Evolutionary conservation across 2,113 vertebrate species (phyloP).

Genomic region (Xyliphius kryptos): DNA sequence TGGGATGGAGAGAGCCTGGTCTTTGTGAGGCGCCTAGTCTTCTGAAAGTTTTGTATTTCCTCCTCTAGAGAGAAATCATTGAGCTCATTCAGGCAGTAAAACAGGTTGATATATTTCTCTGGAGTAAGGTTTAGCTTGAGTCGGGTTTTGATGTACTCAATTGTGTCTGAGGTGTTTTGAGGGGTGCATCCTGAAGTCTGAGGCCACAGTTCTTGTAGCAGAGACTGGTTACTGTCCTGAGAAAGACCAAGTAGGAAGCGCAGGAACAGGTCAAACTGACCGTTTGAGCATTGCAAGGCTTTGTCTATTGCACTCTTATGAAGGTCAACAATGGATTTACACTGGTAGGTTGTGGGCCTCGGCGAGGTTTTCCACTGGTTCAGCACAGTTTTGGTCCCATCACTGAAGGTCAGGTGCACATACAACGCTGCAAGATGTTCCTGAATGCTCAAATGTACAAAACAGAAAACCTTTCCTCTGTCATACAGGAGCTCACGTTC

Average conservation of each 20-base stretch:
- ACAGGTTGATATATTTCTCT: conserved; percentile 31
- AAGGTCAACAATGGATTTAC: conserved; percentile 10
- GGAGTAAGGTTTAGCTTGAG: conserved; percentile 9
- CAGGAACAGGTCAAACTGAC: conserved; percentile 36
- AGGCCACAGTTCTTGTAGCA: conserved; percentile 2
- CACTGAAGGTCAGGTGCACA: conserved; percentile 11
- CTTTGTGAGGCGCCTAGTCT: not conserved
- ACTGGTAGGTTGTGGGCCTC: not conserved
- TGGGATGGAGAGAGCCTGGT: conserved; percentile 4
- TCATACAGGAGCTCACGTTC: not conserved
- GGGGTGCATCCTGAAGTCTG: not conserved
- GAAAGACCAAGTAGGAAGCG: conserved; percentile 39
- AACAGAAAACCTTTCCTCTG: conserved; percentile 21
- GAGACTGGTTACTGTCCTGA: conserved; percentile 13
- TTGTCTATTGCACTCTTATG: conserved; percentile 29
- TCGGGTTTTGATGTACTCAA: conserved; percentile 19
- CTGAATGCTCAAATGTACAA: conserved; percentile 28
- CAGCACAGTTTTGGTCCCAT: conserved; percentile 11
- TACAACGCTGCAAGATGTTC: conserved; percentile 32
- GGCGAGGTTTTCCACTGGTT: conserved; percentile 6
- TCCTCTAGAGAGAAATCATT: conserved; percentile 26
- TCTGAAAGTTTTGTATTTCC: conserved; percentile 28
- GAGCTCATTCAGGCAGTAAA: conserved; percentile 42
- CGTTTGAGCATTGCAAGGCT: conserved; percentile 2
- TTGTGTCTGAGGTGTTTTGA: not conserved